These are phyloP conservation scores for Dolichomitus sp. DNA, from an alignment of 2,888 invertebrate genomes.

Conservation along the genomic window DNA sequence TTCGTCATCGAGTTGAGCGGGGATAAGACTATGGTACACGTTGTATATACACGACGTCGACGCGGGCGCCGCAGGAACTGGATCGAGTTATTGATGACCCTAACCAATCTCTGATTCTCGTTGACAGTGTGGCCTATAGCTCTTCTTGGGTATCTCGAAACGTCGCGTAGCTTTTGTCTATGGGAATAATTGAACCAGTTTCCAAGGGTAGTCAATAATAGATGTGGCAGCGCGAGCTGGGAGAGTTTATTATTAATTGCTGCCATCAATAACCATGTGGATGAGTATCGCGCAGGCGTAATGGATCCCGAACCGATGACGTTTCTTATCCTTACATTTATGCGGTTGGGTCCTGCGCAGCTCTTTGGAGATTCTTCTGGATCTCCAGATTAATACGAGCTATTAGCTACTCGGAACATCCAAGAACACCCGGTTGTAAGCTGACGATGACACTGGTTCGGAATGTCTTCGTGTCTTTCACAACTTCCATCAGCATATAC, in stretches of 20 bases:
- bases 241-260: slow-evolving; percentile 45
- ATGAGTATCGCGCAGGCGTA: slow-evolving; percentile 39
- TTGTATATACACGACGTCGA: neutral
- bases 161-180: slow-evolving; percentile 5
- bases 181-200: slow-evolving; percentile 38
- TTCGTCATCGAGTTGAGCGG: slow-evolving; percentile 43
- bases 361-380: slow-evolving; percentile 70
- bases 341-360: neutral
- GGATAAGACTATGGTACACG: slow-evolving; percentile 25
- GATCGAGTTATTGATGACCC: slow-evolving; percentile 56
- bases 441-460: slow-evolving; percentile 54
- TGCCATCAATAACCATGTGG: slow-evolving; percentile 25
- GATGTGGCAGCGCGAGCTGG: neutral
- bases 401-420: slow-evolving; percentile 73
- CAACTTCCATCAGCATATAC: slow-evolving; percentile 28
- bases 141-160: slow-evolving; percentile 27
- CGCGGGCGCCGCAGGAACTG: slow-evolving; percentile 12
- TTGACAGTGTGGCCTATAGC: slow-evolving; percentile 28
- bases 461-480: slow-evolving; percentile 30
- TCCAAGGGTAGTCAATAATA: neutral
- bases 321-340: slow-evolving; percentile 52
- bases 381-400: slow-evolving; percentile 74
- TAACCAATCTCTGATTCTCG: slow-evolving; percentile 37
- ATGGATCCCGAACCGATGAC: slow-evolving; percentile 37
- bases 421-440: slow-evolving; percentile 67